Evolutionary conservation across 2,113 vertebrate species (phyloP).

Genomic region (Hemibates koningsi): DNA sequence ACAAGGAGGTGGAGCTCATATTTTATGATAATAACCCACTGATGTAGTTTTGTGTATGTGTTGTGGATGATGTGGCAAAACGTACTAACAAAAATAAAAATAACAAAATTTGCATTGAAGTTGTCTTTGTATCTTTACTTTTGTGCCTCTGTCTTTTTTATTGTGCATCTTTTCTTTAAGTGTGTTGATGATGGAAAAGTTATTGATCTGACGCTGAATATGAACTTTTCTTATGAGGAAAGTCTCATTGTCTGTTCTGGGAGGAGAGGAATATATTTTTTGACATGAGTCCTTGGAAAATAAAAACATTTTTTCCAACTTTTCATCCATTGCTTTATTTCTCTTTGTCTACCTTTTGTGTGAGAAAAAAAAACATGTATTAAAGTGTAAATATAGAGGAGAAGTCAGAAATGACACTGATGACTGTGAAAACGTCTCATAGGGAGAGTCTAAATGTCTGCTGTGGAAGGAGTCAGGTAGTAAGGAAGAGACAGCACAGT

Average conservation of each 20-base stretch:
- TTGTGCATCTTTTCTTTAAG: neutral
- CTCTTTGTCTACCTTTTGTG: neutral
- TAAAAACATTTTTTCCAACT: rapidly evolving
- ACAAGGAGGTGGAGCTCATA: neutral
- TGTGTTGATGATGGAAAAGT: neutral
- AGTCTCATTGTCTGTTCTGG: rapidly evolving
- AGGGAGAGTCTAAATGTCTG: neutral
- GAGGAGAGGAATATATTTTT: rapidly evolving
- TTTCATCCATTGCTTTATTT: neutral
- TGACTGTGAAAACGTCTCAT: neutral
- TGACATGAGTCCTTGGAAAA: rapidly evolving
- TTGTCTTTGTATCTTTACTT: neutral
- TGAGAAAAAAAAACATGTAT: rapidly evolving
- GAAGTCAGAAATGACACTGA: neutral
- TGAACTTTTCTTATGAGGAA: neutral
- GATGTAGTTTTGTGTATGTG: neutral
- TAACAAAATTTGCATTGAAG: neutral
- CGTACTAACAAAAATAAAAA: neutral
- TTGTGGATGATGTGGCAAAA: neutral
- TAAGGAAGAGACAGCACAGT: neutral
- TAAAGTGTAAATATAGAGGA: rapidly evolving
- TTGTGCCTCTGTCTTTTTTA: neutral
- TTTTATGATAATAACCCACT: neutral
- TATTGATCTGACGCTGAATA: neutral
- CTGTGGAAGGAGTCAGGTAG: neutral